Percentiles rank a stretch among this genome's conserved stretches.
Evolutionary conservation across 2,888 invertebrate genomes (phyloP).

Genomic region (Imbricaverruca yamaguchii): DNA sequence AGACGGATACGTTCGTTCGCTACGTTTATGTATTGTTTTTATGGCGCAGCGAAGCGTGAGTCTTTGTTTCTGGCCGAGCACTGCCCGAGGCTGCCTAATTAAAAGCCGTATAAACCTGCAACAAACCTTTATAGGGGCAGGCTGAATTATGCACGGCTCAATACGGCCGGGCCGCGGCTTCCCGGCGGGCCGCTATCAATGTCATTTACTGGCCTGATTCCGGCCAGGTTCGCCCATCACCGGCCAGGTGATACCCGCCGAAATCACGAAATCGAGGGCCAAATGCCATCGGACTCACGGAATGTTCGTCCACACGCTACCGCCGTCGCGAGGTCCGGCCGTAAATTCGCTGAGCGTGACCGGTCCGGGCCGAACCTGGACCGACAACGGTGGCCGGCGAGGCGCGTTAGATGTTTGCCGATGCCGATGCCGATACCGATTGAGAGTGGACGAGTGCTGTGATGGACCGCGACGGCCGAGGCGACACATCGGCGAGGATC

Average conservation of each 20-base stretch:
- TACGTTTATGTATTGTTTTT: constrained; percentile 19
- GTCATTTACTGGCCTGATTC: neutral
- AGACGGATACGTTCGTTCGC: neutral
- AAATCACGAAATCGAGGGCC: neutral
- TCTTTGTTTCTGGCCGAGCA: neutral
- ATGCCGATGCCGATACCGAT: too few relatives aligned
- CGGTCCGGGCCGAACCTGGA: too few relatives aligned
- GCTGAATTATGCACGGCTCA: neutral
- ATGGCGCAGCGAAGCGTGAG: neutral
- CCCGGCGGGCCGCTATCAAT: neutral
- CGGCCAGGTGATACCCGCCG: neutral
- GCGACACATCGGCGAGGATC: neutral
- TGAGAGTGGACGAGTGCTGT: too few relatives aligned
- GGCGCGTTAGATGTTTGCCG: too few relatives aligned
- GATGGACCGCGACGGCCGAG: neutral
- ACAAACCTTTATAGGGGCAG: neutral
- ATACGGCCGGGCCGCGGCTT: neutral
- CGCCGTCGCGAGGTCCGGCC: too few relatives aligned
- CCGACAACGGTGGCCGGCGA: too few relatives aligned
- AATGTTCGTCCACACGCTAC: too few relatives aligned
- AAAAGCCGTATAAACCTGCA: constrained; percentile 19
- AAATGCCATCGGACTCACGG: too few relatives aligned
- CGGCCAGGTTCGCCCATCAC: neutral
- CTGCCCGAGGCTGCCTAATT: neutral
- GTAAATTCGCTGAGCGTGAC: too few relatives aligned